Conservation (phyloP, 2,888 invertebrate genomes). For the Cerceris ruficornis region DNA sequence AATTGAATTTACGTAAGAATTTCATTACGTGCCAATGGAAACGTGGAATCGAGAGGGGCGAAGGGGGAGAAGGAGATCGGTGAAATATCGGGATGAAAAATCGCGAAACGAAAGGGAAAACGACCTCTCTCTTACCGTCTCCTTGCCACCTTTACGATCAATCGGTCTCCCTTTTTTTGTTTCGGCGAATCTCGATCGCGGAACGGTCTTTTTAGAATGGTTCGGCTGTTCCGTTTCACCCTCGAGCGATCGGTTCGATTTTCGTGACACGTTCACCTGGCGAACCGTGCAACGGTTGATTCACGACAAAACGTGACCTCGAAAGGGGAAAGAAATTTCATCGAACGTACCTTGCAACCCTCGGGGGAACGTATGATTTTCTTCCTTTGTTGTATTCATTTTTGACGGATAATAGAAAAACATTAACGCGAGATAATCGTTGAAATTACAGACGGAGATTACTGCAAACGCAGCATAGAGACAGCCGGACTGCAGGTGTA, state of each 20-base stretch:
- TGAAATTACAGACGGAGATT: conserved; percentile 86
- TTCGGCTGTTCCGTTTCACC: conserved; percentile 42
- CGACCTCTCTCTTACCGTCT: conserved; percentile 30
- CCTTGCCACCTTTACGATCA: conserved; percentile 8
- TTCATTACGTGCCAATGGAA: no score
- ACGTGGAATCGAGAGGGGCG: not conserved
- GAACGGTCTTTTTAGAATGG: conserved; percentile 60
- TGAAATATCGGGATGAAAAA: conserved; percentile 13
- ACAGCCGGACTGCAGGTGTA: conserved; percentile 93
- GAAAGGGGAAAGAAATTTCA: not conserved
- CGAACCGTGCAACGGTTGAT: not conserved
- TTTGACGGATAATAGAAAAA: no score
- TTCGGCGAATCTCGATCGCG: conserved; percentile 63
- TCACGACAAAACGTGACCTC: not conserved
- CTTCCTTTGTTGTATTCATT: no score
- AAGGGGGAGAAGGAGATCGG: not conserved
- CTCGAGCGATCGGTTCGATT: conserved; percentile 29
- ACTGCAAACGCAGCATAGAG: conserved; percentile 94
- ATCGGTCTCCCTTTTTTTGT: conserved; percentile 55
- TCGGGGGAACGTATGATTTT: no score
- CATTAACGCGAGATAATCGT: no score
- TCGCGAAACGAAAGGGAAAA: conserved; percentile 46
- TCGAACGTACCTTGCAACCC: no score
- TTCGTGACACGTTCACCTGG: conserved; percentile 13
- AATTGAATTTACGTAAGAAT: no score